Base-by-base conservation (phyloP, 2,888 invertebrate genomes). In the Dicranocentrus wangi region DNA sequence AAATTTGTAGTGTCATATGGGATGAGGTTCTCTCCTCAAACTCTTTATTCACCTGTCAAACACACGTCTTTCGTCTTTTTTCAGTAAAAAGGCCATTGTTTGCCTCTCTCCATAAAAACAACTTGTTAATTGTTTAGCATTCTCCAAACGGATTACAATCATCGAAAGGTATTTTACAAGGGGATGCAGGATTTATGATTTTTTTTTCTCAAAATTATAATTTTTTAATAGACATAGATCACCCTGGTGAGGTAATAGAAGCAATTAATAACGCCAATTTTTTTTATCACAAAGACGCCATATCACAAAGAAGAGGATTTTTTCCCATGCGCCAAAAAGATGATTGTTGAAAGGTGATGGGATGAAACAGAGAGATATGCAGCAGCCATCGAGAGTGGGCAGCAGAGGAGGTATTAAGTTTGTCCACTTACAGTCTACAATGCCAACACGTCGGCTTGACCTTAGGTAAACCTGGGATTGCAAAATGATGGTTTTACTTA, bases 391-490 rank as follows among this genome's bases (percentile, higher is more conserved):
- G 27, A 13, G n/a, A 13, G 19, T 28, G 28, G 17, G 28, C 5
- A 32, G 55, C 10, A 1, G 51, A 32, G 72, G 13, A 32, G n/a
- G 51, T 51, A 72, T 47, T 51, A 60, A 23, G 8, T 13, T 28
- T 27, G 32, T 32, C 32, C 32, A 10, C 60, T 8, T 70, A 55
- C 58, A 70, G 39, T 55, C 32, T 70, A 42, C 10, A 32, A 32
- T n/a, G n/a, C n/a, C n/a, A n/a, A n/a, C n/a, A 32, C 60, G 47
- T 53, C 73, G 65, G 47, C 53, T 65, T 73, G 73, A 73, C 73
- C 73, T 73, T 73, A 65, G 73, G 42, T 73, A 73, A 73, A 73
- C 73, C 65, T 73, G 53, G 32, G 65, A 55, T 3, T 55, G 32
- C n/a, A 61, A 72, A 63, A 51, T 63, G 61, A 23, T 72, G 72